These are phyloP conservation scores for Cetoscarus ocellatus DNA, from an alignment of 2,797 vertebrate species.

Conservation along the genomic window DNA sequence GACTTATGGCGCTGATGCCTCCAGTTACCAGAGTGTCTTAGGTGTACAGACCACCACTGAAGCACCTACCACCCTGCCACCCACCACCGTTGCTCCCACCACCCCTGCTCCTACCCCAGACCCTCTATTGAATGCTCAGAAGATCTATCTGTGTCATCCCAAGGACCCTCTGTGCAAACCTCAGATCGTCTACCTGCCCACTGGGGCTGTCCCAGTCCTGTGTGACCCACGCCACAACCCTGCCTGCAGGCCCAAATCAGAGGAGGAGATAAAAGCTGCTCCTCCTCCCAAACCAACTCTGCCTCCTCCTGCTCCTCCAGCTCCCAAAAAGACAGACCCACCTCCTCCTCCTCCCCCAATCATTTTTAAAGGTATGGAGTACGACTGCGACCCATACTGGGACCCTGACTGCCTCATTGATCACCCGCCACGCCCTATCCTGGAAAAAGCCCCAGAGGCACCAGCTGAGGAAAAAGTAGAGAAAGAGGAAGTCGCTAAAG, in stretches of 20 bases:
- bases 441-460: constrained; percentile 23
- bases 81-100: constrained; percentile 58
- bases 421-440: constrained; percentile 68
- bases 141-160: constrained; percentile 78
- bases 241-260: constrained; percentile 64
- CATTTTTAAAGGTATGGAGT: constrained; percentile 74
- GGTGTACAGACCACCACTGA: constrained; percentile 67
- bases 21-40: constrained; percentile 76
- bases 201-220: constrained; percentile 76
- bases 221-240: constrained; percentile 82
- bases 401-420: constrained; percentile 85
- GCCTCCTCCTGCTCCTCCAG: constrained; percentile 33
- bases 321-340: constrained; percentile 48
- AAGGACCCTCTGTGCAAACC: constrained; percentile 82
- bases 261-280: constrained; percentile 56
- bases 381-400: constrained; percentile 86
- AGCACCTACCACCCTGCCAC: constrained; percentile 57
- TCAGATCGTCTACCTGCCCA: constrained; percentile 79
- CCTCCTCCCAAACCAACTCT: constrained; percentile 33
- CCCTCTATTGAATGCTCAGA: constrained; percentile 70
- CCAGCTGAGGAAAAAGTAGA: constrained; percentile 49
- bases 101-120: constrained; percentile 61
- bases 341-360: constrained; percentile 42
- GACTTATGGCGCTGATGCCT: constrained; percentile 77
- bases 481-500: constrained; percentile 41